Evolutionary conservation across 2,888 invertebrate species (phyloP).

Genomic region (Caenorhabditis zanzibari): DNA sequence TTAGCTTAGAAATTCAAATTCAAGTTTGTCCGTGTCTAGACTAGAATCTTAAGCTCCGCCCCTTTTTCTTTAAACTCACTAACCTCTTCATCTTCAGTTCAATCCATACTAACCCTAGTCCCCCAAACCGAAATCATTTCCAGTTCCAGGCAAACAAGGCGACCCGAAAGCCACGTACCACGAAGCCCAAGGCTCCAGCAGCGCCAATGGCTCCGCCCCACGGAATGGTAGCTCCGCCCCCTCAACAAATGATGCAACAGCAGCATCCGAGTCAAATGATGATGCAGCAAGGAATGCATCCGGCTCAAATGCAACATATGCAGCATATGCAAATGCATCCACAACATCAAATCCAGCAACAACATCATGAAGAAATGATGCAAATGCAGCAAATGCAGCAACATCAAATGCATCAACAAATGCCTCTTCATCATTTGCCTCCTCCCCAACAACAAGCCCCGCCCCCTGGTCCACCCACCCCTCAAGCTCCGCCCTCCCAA

Average conservation of each 20-base stretch:
- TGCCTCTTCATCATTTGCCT: slow-evolving; percentile 43
- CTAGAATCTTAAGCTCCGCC: no score
- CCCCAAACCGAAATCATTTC: slow-evolving; percentile 10
- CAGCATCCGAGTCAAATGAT: slow-evolving; percentile 54
- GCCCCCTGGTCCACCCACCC: slow-evolving; percentile 1
- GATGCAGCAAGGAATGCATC: slow-evolving; percentile 38
- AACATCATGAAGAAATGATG: slow-evolving; percentile 38
- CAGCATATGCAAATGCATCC: slow-evolving; percentile 18
- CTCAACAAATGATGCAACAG: slow-evolving; percentile 30
- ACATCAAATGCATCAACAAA: slow-evolving; percentile 31
- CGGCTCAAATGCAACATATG: slow-evolving; percentile 30
- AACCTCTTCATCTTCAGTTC: background rate
- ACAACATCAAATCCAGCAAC: slow-evolving; percentile 33
- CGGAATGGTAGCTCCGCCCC: background rate
- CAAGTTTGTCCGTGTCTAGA: no score
- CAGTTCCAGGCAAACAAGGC: slow-evolving; percentile 50
- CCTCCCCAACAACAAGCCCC: slow-evolving; percentile 23
- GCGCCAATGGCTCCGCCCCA: background rate
- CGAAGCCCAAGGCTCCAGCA: slow-evolving; percentile 20
- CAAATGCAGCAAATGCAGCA: slow-evolving; percentile 43
- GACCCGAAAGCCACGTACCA: slow-evolving; percentile 49
- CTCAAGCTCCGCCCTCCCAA: slow-evolving; percentile 1
- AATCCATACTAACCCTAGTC: background rate
- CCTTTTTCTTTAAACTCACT: no score
- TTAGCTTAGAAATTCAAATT: no score